Base-by-base conservation (phyloP, 2,113 vertebrate genomes). In the Chunga burmeisteri region DNA sequence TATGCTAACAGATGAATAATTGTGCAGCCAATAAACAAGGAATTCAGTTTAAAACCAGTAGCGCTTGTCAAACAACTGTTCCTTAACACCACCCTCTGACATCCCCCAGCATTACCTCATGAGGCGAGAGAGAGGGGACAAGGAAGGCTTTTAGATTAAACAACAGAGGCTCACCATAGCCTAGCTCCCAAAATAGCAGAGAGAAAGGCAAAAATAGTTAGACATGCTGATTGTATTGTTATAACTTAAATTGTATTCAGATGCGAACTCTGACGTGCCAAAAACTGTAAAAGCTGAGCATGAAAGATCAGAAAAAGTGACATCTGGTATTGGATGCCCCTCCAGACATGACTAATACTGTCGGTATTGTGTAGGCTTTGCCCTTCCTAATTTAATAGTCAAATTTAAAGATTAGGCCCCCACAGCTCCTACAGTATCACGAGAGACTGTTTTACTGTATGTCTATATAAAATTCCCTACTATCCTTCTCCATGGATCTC, bases 301-400 rank as follows among this genome's bases (percentile, higher is more conserved):
- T 86, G 95, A 95, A 97, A 98, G 97, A 98, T 97, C 98, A 98
- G 98, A 98, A 98, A 98, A 98, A 98, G 95, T 98, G 98, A 98
- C 98, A 98, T 98, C 98, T 98, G 97, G 98, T 98, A 97, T 95
- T 98, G 96, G 96, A 98, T 98, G 98, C 97, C 97, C 97, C 81
- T 94, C 96, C 96, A 98, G 98, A 98, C 98, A 98, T 98, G 98
- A 98, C 97, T 98, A 98, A 98, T 98, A 94, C 94, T 91, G 95
- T 97, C 93, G 98, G 97, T 98, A 98, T 98, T 98, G 96, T 97
- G 95, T 97, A 98, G 97, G 95, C 97, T 98, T 95, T 97, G 93
- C 97, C 97, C 97, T 97, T 80, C 68, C 93, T 98, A 98, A 98
- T 98, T 97, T 97, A 98, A 98, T 98, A 98, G 97, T 98, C 89